Base-by-base conservation (phyloP, 2,797 vertebrate species). In the Falco columbarius region DNA sequence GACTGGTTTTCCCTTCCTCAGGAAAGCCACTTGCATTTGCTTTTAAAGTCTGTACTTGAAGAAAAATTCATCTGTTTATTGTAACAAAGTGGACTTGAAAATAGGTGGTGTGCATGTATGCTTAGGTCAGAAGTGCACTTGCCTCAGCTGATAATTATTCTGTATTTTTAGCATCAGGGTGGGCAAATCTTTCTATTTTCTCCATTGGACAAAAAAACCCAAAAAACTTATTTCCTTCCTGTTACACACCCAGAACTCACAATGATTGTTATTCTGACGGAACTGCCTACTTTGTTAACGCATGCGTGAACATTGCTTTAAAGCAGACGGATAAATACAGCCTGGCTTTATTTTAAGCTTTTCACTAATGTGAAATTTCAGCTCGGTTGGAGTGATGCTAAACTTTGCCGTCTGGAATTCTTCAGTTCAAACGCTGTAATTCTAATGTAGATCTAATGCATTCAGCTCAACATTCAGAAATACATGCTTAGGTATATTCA, bases 161-260 rank as follows among this genome's bases (percentile, higher is more conserved):
- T 88, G 46, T 88, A 94, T 97, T 98, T 97, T 97, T 97, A 97
- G 96, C 79, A 86, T 47, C 85, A 90, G 93, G 86, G 34, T 92
- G 74, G 79, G 80, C 77, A 95, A 95, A 96, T 96, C 92, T 95
- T 97, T 97, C 97, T 96, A 95, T 96, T 97, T 97, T 97, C 61
- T 96, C 68, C 62, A 76, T 70, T 82, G 89, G 65, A 93, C 84
- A 9, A 75, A 74, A 81, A 86, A 95, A 92, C 67, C 62, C 47
- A 82, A 49, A 7, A 27, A 34, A 54, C 11, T 9, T 5, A 74
- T 51, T 83, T 82, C 89, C 89, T 98, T 97, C 96, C 97, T 97
- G 94, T 93, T 96, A 93, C 94, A 97, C 95, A 95, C 93, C 95
- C 94, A 97, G 75, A 88, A 66, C 36, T 91, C 90, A 71, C 63